Percentiles rank a stretch among this genome's conserved stretches.
Conservation (phyloP, 2,888 invertebrate genomes). For the Hemaris fuciformis region DNA sequence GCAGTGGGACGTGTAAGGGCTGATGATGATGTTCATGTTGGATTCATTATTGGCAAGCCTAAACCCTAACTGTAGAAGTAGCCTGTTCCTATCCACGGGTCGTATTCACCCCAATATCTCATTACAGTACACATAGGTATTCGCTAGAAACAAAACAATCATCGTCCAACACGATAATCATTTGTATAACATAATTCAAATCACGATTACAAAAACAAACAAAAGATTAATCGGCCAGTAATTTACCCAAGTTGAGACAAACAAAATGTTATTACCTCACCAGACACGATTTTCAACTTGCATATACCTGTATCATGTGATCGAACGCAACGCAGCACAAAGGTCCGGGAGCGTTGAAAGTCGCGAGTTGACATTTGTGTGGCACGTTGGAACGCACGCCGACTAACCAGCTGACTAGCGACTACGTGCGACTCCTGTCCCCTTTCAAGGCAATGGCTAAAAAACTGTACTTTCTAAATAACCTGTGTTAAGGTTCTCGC, state of each 20-base stretch:
- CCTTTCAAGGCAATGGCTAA: conserved; percentile 28
- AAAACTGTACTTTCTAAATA: conserved; percentile 18
- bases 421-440: conserved; percentile 21
- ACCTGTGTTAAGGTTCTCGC: neutral
- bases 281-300: neutral
- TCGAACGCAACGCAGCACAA: neutral
- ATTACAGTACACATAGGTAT: too few relatives aligned
- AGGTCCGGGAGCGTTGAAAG: conserved; percentile 36
- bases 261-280: neutral
- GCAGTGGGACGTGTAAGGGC: too few relatives aligned
- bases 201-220: neutral
- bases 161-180: too few relatives aligned
- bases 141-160: too few relatives aligned
- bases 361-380: conserved; percentile 42
- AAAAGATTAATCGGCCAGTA: neutral
- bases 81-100: too few relatives aligned
- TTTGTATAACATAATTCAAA: neutral
- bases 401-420: conserved; percentile 20
- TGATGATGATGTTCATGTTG: too few relatives aligned
- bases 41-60: too few relatives aligned
- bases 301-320: conserved; percentile 9
- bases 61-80: too few relatives aligned
- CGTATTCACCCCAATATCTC: too few relatives aligned
- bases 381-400: conserved; percentile 23
- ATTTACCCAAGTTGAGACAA: neutral